Percentiles rank a stretch among this genome's conserved stretches.
These are phyloP conservation scores for Drosophila heteroneura DNA, from an alignment of 2,888 invertebrate genomes.

Conservation along the genomic window DNA sequence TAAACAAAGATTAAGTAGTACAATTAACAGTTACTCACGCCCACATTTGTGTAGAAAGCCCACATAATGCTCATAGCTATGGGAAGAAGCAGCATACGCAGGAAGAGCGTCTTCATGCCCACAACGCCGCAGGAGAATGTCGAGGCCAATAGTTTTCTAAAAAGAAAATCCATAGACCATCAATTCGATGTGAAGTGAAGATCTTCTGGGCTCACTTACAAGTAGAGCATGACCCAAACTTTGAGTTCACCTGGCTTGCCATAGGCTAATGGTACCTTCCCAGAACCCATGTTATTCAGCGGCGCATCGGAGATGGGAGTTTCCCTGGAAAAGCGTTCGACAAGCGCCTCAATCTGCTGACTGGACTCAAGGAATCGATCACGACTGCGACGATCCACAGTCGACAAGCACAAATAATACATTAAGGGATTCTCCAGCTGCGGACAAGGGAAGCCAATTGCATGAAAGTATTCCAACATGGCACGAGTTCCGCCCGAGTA, in stretches of 20 bases:
- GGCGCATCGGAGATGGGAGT: constrained; percentile 89
- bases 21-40: constrained; percentile 72
- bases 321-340: constrained; percentile 95
- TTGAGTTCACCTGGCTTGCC: constrained; percentile 90
- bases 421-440: constrained; percentile 98
- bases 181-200: no score
- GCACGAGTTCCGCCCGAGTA: constrained; percentile 96
- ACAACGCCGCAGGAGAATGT: constrained; percentile 92
- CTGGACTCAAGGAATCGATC: constrained; percentile 97
- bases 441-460: constrained; percentile 98
- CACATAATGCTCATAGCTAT: constrained; percentile 92
- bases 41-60: constrained; percentile 89
- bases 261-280: constrained; percentile 91
- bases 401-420: constrained; percentile 92
- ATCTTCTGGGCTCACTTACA: constrained; percentile 85
- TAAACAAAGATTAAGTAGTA: not conserved
- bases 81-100: constrained; percentile 91
- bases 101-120: constrained; percentile 91
- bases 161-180: not conserved
- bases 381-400: constrained; percentile 89
- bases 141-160: constrained; percentile 90
- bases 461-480: constrained; percentile 97
- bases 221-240: constrained; percentile 89
- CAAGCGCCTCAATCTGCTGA: constrained; percentile 95
- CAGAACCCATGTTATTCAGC: constrained; percentile 87